A percentile compares a stretch with the other conserved stretches of the same genome.
Evolutionary conservation across 2,888 invertebrate species (phyloP).

Genomic region (Lumbricus terrestris): DNA sequence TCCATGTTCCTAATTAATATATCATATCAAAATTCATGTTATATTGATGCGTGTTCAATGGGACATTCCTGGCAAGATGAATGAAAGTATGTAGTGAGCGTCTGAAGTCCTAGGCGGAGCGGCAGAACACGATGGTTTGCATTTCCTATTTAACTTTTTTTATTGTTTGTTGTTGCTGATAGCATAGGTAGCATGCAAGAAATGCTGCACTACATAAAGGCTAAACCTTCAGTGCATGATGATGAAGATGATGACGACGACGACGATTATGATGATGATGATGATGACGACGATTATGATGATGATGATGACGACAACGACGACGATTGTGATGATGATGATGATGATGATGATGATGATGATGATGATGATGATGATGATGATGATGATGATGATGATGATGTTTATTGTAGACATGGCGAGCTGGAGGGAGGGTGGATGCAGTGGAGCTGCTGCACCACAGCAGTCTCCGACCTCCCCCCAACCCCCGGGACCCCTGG

Average conservation of each 20-base stretch:
- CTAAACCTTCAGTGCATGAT: neutral
- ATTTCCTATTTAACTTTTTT: neutral
- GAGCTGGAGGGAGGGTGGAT: constrained; percentile 82
- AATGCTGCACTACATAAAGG: neutral
- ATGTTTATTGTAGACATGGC: constrained; percentile 70
- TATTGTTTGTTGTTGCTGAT: neutral
- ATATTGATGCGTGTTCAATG: neutral
- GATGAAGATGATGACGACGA: neutral
- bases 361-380: no score
- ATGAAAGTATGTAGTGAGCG: neutral
- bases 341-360: neutral
- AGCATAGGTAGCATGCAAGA: neutral
- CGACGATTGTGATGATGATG: neutral
- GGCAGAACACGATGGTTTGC: neutral
- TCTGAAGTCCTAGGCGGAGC: neutral
- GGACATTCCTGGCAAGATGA: neutral
- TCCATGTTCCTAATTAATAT: neutral
- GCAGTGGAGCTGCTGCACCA: constrained; percentile 56
- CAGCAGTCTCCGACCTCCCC: constrained; percentile 8
- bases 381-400: neutral
- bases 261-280: neutral
- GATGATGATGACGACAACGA: neutral
- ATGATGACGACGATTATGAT: neutral
- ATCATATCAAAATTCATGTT: neutral
- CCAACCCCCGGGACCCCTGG: neutral